Percentiles rank a stretch among this genome's conserved stretches.
These are phyloP conservation scores for Trichacis sp. DNA, from an alignment of 2,888 invertebrate species.

Conservation along the genomic window DNA sequence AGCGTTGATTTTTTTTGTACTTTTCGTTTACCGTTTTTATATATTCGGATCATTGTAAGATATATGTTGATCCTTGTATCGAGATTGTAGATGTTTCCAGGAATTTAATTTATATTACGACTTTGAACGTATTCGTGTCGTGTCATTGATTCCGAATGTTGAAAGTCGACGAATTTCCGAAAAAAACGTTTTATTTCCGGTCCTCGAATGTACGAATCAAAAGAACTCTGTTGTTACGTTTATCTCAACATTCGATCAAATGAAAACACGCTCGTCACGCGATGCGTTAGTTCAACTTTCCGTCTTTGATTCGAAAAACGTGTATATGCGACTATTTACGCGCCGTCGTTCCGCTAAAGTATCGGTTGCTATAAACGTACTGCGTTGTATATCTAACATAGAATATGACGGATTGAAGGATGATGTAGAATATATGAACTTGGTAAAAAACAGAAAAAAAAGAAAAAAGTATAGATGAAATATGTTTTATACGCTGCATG, in stretches of 20 bases:
- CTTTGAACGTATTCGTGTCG: constrained; percentile 1
- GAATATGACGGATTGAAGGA: constrained; percentile 53
- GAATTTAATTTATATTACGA: neutral
- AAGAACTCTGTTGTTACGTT: neutral
- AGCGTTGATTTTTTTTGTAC: constrained; percentile 26
- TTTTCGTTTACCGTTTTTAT: neutral
- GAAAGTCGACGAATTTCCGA: neutral
- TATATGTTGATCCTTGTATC: neutral
- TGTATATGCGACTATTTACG: constrained; percentile 38
- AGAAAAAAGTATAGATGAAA: constrained; percentile 56
- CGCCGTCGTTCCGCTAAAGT: constrained; percentile 48
- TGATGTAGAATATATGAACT: constrained; percentile 44
- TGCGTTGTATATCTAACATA: constrained; percentile 53
- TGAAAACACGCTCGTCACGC: constrained; percentile 35
- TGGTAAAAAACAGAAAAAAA: constrained; percentile 44
- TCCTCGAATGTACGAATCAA: neutral
- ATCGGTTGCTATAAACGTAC: constrained; percentile 56
- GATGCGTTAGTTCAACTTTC: constrained; percentile 49
- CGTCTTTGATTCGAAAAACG: constrained; percentile 48
- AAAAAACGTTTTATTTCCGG: neutral
- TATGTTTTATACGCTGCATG: constrained; percentile 69
- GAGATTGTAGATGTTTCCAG: neutral
- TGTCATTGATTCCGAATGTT: neutral
- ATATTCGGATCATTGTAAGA: constrained; percentile 4
- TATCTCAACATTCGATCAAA: neutral